phyloP scores from a whole-genome alignment of 1,140 invertebrate genomes.

The Drosophila mayri region DNA sequence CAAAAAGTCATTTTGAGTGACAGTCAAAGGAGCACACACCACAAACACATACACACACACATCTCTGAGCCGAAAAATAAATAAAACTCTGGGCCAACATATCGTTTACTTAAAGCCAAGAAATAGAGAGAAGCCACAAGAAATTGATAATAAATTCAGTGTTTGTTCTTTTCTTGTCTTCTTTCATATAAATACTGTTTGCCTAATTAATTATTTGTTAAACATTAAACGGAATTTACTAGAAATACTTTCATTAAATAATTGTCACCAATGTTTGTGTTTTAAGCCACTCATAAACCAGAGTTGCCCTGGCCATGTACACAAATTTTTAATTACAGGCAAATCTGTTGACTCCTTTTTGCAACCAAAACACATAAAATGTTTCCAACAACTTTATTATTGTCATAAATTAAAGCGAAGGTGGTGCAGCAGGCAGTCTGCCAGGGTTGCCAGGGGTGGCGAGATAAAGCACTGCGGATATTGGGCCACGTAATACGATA shows the following conservation, averaged over 20 bases:
- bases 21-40: constrained; percentile 14
- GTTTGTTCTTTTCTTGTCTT: not conserved
- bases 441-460: constrained; percentile 21
- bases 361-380: constrained; percentile 40
- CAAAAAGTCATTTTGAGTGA: constrained; percentile 36
- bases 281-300: constrained; percentile 24
- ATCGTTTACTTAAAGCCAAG: not conserved
- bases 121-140: not conserved
- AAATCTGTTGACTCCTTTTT: constrained; percentile 49
- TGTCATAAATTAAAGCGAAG: constrained; percentile 48
- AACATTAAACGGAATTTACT: not conserved
- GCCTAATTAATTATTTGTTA: constrained; percentile 1
- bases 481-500: constrained; percentile 52
- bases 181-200: not conserved
- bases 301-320: constrained; percentile 3
- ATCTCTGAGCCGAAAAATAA: constrained; percentile 16
- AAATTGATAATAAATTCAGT: constrained; percentile 8
- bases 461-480: constrained; percentile 48
- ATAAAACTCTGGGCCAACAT: constrained; percentile 14
- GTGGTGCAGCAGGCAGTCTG: not conserved
- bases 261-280: constrained; percentile 20
- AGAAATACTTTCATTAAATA: constrained; percentile 4
- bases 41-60: not conserved
- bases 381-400: constrained; percentile 56
- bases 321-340: constrained; percentile 53